Percentiles rank a stretch among this genome's conserved stretches.
These are phyloP conservation scores for Hirtodrosophila histrioides DNA, from an alignment of 2,888 invertebrate genomes.

Conservation along the genomic window DNA sequence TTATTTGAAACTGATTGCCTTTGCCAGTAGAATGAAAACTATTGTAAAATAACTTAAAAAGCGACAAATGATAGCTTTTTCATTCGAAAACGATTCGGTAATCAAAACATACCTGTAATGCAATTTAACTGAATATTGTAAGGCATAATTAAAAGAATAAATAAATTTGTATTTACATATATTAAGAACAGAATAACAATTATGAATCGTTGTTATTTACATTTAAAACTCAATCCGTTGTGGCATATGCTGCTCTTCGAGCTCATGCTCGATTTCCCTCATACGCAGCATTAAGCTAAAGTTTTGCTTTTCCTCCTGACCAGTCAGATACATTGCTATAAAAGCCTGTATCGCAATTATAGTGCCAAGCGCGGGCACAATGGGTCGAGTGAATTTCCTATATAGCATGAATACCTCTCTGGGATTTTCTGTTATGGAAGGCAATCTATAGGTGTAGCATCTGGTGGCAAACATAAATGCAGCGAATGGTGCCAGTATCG, in stretches of 20 bases:
- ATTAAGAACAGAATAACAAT: constrained; percentile 14
- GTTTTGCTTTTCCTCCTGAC: constrained; percentile 86
- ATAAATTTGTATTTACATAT: not conserved
- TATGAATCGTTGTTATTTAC: not conserved
- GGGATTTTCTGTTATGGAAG: constrained; percentile 87
- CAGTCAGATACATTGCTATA: constrained; percentile 86
- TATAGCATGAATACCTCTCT: constrained; percentile 86
- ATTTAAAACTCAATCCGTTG: constrained; percentile 45
- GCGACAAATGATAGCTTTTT: too few species aligned
- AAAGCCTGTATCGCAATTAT: constrained; percentile 86
- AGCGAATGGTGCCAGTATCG: constrained; percentile 86
- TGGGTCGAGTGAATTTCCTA: constrained; percentile 86
- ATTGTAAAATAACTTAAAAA: too few species aligned
- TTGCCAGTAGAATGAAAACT: too few species aligned
- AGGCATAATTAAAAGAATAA: too few species aligned
- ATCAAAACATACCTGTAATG: too few species aligned
- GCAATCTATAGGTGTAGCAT: constrained; percentile 87
- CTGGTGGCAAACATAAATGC: constrained; percentile 87
- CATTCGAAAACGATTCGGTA: too few species aligned
- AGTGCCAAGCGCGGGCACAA: constrained; percentile 85
- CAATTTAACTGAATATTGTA: too few species aligned
- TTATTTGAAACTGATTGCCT: too few species aligned
- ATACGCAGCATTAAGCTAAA: constrained; percentile 73
- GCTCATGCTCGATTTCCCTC: constrained; percentile 72
- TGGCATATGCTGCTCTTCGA: constrained; percentile 62